Base-by-base conservation (phyloP, 1,140 invertebrate genomes). In the Harlomillsia oculata region DNA sequence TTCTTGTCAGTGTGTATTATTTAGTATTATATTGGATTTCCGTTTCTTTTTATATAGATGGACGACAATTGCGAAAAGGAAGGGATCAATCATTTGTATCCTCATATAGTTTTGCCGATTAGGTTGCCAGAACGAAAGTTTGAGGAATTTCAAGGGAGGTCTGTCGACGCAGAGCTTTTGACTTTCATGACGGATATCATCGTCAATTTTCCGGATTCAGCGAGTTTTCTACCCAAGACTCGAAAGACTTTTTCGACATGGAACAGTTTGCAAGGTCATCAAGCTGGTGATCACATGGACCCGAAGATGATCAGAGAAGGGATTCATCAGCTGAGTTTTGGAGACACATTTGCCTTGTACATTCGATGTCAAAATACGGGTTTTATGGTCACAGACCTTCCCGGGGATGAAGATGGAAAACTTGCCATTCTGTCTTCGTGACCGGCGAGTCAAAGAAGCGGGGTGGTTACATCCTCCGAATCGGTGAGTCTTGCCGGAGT, bases 361-460 rank as follows among this genome's bases (percentile, higher is more conserved):
- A 50, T 50, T 37, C 48, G 34, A 3, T 14, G 39, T 21, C 48
- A 50, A 50, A 50, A 50, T 23, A 26, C 28, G 36, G 48, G 32
- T 16, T 8, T 50, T 9, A 28, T 50, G 30, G 25, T 54, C 8
- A 4, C 53, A 13, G 23, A 45, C 2, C 1, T 36, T 39, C 49
- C 49, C 2, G n/a, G n/a, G 11, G 20, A 40, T 5, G 5, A 2
- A 2, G 36, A 39, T 0, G 29, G 40, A 1, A 21, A 46, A 3
- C 5, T 28, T 0, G 41, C 53, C n/a, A 18, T 46, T 34, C 34
- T 54, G n/a, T 54, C 53, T 1, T 45, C 40, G n/a, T 54, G 44
- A 18, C 53, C 53, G 20, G 53, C 53, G 11, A 23, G 18, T 25
- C 40, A 45, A 16, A n/a, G 16, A 13, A 36, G 32, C 1, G 5